phyloP scores from a whole-genome alignment of 2,113 vertebrate species.

The Apteryx owenii region DNA sequence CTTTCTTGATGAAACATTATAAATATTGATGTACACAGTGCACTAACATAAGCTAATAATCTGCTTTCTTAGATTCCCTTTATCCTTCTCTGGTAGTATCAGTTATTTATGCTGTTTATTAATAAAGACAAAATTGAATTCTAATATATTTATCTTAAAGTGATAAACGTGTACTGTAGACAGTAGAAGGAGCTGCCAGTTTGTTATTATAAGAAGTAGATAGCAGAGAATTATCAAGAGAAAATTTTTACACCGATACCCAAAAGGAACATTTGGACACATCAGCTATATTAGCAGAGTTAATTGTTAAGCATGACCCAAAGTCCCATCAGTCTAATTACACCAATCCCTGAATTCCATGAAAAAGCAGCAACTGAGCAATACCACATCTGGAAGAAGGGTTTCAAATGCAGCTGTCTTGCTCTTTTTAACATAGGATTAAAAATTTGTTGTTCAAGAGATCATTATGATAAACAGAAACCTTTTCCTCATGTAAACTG shows the following conservation, averaged over 20 bases:
- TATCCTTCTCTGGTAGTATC: background rate
- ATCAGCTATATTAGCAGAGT: background rate
- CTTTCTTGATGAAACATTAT: background rate
- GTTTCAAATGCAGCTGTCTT: constrained; percentile 19
- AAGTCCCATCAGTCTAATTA: constrained; percentile 15
- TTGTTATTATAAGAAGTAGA: background rate
- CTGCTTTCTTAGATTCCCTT: background rate
- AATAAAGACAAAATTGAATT: background rate
- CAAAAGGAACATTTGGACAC: constrained; percentile 17
- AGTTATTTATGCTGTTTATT: background rate
- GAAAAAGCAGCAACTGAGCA: background rate
- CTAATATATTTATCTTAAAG: background rate
- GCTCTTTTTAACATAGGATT: constrained; percentile 46
- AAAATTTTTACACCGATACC: background rate
- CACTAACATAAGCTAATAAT: background rate
- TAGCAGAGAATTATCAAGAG: background rate
- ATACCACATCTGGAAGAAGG: background rate
- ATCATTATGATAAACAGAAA: constrained; percentile 51
- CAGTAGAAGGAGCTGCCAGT: background rate
- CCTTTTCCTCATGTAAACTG: constrained; percentile 41
- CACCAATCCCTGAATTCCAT: background rate
- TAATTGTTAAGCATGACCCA: constrained; percentile 30
- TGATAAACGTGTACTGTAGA: background rate
- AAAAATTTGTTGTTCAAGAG: constrained; percentile 53
- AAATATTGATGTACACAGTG: background rate